These are phyloP conservation scores for Monochamus saltuarius DNA, from an alignment of 1,140 invertebrate genomes.

Conservation along the genomic window DNA sequence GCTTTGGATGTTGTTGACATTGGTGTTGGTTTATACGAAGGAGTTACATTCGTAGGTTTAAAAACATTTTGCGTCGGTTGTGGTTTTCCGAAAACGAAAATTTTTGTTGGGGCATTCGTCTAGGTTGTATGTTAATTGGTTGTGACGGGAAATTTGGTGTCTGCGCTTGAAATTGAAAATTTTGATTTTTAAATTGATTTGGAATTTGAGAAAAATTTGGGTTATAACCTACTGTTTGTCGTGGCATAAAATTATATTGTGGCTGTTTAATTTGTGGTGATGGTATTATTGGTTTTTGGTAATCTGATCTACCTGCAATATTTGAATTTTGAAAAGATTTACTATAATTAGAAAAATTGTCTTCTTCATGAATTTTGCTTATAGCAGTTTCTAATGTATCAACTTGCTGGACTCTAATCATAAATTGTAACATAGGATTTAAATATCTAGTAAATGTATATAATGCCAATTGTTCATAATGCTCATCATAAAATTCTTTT, in stretches of 20 bases:
- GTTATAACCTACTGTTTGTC: background rate
- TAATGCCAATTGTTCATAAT: too few species aligned
- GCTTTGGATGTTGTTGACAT: too few species aligned
- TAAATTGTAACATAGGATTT: background rate
- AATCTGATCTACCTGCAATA: background rate
- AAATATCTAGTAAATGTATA: too few species aligned
- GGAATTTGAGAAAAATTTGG: background rate
- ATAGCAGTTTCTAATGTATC: constrained; percentile 4
- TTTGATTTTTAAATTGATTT: constrained; percentile 7
- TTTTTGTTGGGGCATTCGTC: too few species aligned
- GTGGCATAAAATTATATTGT: constrained; percentile 2
- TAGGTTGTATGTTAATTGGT: too few species aligned
- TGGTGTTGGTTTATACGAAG: too few species aligned
- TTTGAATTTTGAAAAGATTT: constrained; percentile 1
- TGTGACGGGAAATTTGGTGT: too few species aligned
- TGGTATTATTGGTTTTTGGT: background rate
- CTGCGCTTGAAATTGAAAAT: too few species aligned
- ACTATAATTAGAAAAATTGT: constrained; percentile 18
- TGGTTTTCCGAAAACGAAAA: too few species aligned
- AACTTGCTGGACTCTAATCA: constrained; percentile 8
- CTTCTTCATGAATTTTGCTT: constrained; percentile 22
- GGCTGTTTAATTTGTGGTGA: background rate
- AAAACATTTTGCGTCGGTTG: too few species aligned
- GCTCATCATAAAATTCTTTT: constrained; percentile 7
- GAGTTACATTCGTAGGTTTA: too few species aligned